Evolutionary conservation across 1,140 invertebrate species (phyloP).

Genomic region (Aricia agestis): DNA sequence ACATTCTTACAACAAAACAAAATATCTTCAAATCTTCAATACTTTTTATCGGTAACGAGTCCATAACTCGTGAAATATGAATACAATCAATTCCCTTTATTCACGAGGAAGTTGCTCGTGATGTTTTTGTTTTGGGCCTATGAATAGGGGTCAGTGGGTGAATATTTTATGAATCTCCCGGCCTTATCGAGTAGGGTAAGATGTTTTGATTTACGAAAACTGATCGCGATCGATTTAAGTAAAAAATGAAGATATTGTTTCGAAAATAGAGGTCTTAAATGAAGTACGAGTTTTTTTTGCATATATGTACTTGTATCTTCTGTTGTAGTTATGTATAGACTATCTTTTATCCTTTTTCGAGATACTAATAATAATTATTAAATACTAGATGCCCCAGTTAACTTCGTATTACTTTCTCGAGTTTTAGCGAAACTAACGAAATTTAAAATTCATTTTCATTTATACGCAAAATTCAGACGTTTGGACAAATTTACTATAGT

Average conservation of each 20-base stretch:
- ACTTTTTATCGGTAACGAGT: not conserved
- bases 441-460: too few relatives aligned
- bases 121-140: slow-evolving; percentile 42
- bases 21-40: not conserved
- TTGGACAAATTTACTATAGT: too few relatives aligned
- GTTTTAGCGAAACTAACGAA: too few relatives aligned
- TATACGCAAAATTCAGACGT: too few relatives aligned
- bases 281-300: too few relatives aligned
- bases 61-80: not conserved
- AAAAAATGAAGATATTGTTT: not conserved
- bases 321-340: too few relatives aligned
- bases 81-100: slow-evolving; percentile 6
- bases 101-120: slow-evolving; percentile 45
- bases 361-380: too few relatives aligned
- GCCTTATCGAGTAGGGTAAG: slow-evolving; percentile 60
- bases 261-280: too few relatives aligned
- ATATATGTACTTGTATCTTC: too few relatives aligned
- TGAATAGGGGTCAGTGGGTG: slow-evolving; percentile 58
- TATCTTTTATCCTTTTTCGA: too few relatives aligned
- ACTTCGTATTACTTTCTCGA: too few relatives aligned
- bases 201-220: slow-evolving; percentile 48
- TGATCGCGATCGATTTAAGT: slow-evolving; percentile 28
- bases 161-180: slow-evolving; percentile 62
- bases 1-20: not conserved
- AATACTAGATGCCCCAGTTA: too few relatives aligned